These are phyloP conservation scores for Merodon equestris DNA, from an alignment of 2,888 invertebrate genomes.

Conservation along the genomic window DNA sequence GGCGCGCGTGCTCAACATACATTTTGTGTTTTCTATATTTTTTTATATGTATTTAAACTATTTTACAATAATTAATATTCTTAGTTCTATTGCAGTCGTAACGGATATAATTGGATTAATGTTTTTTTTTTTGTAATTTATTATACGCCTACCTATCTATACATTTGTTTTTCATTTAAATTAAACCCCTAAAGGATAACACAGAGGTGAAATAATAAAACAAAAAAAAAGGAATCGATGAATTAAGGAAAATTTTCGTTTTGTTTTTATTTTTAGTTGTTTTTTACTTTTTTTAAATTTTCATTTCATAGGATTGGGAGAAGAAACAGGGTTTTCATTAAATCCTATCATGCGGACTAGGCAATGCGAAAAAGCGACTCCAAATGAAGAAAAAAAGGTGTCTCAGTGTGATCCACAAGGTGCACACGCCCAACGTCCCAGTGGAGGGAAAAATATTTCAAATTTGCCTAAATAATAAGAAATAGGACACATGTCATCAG, in stretches of 20 bases:
- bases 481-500: too few relatives aligned
- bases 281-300: neutral
- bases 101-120: slow-evolving; percentile 40
- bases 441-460: too few relatives aligned
- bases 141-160: slow-evolving; percentile 40
- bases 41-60: slow-evolving; percentile 49
- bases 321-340: too few relatives aligned
- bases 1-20: slow-evolving; percentile 8
- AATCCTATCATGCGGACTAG: too few relatives aligned
- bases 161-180: slow-evolving; percentile 48
- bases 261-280: too few relatives aligned
- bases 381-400: too few relatives aligned
- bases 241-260: too few relatives aligned
- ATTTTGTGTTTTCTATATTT: slow-evolving; percentile 45
- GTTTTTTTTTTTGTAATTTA: slow-evolving; percentile 54
- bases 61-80: slow-evolving; percentile 21
- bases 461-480: too few relatives aligned
- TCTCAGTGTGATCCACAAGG: too few relatives aligned
- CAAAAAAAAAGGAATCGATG: slow-evolving; percentile 1
- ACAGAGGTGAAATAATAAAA: slow-evolving; percentile 49
- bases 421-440: too few relatives aligned
- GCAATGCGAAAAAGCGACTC: too few relatives aligned
- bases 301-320: neutral
- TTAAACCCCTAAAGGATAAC: slow-evolving; percentile 43
- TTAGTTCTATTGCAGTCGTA: slow-evolving; percentile 47